Evolutionary conservation across 2,888 invertebrate species (phyloP), one percentile per base, ranked within the genome.

Genomic region (Synanthedon formicaeformis): DNA sequence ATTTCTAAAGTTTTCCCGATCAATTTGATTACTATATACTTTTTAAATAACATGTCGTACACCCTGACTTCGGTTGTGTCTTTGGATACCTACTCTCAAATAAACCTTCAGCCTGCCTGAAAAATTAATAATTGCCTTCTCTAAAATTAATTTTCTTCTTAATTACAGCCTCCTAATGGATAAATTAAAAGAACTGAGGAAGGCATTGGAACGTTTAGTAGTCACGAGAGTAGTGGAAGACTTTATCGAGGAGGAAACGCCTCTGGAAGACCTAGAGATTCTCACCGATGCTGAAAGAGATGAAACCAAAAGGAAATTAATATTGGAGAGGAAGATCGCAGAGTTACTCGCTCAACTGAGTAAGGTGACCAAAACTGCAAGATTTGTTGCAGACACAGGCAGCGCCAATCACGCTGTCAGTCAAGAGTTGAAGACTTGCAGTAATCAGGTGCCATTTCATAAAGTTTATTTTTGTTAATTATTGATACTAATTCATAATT

Each of bases 221-320:
- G 96, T 98, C 0, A 95, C 95, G 62, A 90, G 97, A 55, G 97
- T 99, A 1, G 98, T 99, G 1, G 97, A 98, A 73, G 97, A 98
- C 81, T 98, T 99, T 73, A 94, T 98, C 64, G 98, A 98, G 69
- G 96, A 97, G 40, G 94, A 94, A 40, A 95, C 60, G 0, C 78
- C 81, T 0, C 57, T 81, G 1, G 67, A 61, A 0, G 98, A 99
- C 2, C 80, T 99, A 52, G 98, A 98, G 66, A 93, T 95, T 65
- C 93, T 99, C 68, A 94, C 94, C 2, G 98, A 98, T 60, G 94
- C 96, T 0, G 97, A 97, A 10, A 89, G 56, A 59, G 94, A 96
- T 34, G 92, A 93, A 0, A 93, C 93, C 0, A 94, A 94, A 52
- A 90, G 98, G 40, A 96, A 98, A 62, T 93, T 92, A 64, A 93